phyloP scores from a whole-genome alignment of 2,113 vertebrate genomes.

The Gallinago jamesoni region DNA sequence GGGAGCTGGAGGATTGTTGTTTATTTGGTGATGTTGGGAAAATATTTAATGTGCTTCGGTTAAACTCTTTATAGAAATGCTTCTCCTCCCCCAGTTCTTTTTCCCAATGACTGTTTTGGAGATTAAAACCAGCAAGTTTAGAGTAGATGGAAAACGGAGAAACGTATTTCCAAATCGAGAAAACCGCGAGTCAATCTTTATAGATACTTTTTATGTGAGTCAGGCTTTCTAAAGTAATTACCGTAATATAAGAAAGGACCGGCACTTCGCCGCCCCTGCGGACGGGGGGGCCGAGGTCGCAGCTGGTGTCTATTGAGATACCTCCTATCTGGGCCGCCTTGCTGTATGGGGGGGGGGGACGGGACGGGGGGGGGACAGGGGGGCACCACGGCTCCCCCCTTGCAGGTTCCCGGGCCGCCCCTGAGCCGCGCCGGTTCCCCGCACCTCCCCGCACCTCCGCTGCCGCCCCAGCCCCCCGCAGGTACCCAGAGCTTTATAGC shows the following conservation, averaged over 20 bases:
- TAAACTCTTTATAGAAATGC: conserved; percentile 53
- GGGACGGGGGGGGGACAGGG: neutral
- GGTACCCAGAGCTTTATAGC: neutral
- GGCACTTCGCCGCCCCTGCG: neutral
- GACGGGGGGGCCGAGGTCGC: neutral
- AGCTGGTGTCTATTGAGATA: conserved; percentile 4
- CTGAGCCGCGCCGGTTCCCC: neutral
- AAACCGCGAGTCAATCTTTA: conserved; percentile 65
- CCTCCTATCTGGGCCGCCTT: neutral
- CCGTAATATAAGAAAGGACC: conserved; percentile 30
- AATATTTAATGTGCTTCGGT: conserved; percentile 65
- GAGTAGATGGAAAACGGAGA: conserved; percentile 35
- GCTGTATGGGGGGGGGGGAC: neutral
- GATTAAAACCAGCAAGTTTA: conserved; percentile 57
- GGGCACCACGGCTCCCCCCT: neutral
- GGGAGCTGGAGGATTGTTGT: conserved; percentile 65
- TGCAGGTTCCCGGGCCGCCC: neutral
- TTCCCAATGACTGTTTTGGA: conserved; percentile 43
- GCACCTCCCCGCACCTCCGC: neutral
- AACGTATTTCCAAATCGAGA: conserved; percentile 50
- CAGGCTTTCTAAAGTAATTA: conserved; percentile 63
- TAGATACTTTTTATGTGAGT: conserved; percentile 50
- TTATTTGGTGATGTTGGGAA: conserved; percentile 72
- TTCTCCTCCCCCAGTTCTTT: conserved; percentile 40
- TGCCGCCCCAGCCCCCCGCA: neutral